Evolutionary conservation across 2,797 vertebrate species (phyloP).

Genomic region (Catamblyrhynchus diadema): DNA sequence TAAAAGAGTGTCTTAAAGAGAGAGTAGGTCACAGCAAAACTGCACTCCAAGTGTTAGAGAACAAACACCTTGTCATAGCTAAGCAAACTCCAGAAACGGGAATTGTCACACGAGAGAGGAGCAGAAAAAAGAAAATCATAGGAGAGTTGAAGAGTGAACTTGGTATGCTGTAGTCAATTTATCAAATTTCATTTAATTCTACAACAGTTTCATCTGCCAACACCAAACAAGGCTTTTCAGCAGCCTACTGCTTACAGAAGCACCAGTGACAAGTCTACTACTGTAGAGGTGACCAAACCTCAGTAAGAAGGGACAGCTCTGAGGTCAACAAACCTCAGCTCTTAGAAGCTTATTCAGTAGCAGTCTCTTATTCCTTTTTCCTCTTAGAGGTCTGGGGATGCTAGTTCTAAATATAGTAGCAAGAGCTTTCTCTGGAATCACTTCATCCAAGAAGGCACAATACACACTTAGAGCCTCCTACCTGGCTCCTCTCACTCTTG

Average conservation of each 20-base stretch:
- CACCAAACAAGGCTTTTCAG: not conserved
- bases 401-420: not conserved
- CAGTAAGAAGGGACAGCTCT: not conserved
- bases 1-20: not conserved
- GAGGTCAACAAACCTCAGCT: not conserved
- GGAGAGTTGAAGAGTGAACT: not conserved
- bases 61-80: not conserved
- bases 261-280: not conserved
- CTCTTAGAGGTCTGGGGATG: not conserved
- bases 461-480: fast-evolving
- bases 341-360: not conserved
- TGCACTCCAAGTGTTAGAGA: not conserved
- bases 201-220: not conserved
- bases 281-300: not conserved
- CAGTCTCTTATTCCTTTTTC: not conserved
- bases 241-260: not conserved
- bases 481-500: not conserved
- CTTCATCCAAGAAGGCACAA: not conserved
- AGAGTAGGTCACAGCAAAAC: not conserved
- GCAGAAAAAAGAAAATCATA: not conserved
- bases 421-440: not conserved
- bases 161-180: not conserved
- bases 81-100: not conserved
- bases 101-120: not conserved
- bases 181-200: not conserved